A percentile compares a stretch with the other conserved stretches of the same genome.
These are phyloP conservation scores for Thermophis baileyi DNA, from an alignment of 2,113 vertebrate genomes.

Conservation along the genomic window DNA sequence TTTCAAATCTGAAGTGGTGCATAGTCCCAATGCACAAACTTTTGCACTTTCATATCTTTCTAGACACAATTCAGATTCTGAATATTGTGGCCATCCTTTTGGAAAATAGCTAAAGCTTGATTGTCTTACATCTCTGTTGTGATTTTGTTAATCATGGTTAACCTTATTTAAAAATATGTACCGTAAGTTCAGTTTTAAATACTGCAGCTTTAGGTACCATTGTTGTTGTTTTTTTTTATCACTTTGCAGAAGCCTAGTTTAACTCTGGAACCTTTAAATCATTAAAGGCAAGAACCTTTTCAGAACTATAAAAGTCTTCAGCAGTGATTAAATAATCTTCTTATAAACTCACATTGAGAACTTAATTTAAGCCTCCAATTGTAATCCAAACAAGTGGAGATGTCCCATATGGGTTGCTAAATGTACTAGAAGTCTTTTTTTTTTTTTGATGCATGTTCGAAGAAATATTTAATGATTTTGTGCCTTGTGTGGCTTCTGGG, in stretches of 20 bases:
- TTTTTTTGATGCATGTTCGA: not conserved
- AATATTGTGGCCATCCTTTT: not conserved
- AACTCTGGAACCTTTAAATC: not conserved
- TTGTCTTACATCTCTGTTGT: not conserved
- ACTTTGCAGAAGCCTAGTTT: not conserved
- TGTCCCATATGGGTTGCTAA: not conserved
- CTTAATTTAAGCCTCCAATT: not conserved
- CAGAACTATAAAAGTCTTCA: not conserved
- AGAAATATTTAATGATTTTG: not conserved
- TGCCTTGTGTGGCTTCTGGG: not conserved
- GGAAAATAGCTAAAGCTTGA: not conserved
- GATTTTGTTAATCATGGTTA: not conserved
- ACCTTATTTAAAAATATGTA: not conserved
- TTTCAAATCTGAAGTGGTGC: not conserved
- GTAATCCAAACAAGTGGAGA: not conserved
- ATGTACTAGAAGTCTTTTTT: not conserved
- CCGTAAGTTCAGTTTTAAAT: not conserved
- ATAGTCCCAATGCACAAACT: not conserved
- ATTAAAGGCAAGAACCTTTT: not conserved
- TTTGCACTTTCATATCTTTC: not conserved
- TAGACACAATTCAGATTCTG: not conserved
- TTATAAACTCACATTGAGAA: not conserved
- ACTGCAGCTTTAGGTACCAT: not conserved
- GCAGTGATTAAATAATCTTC: not conserved
- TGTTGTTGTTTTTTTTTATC: not conserved